Evolutionary conservation across 35 echinoderm and acorn worm genomes (phyloP).

Genomic region (Stichopus chloronotus): DNA sequence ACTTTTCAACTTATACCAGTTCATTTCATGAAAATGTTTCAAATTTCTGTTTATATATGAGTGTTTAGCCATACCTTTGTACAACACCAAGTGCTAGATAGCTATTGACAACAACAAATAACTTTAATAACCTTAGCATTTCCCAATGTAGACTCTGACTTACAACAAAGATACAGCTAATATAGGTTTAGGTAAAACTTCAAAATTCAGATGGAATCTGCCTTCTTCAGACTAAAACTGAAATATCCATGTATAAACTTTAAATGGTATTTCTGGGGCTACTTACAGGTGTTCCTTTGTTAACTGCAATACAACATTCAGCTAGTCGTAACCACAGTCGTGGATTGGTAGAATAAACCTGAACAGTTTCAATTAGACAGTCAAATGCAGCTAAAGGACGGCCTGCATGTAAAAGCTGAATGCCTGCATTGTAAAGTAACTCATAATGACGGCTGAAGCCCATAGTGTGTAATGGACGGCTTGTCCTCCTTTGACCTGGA

Average conservation of each 20-base stretch:
- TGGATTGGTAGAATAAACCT: slow-evolving; percentile 91
- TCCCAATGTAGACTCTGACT: no score
- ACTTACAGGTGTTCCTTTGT: slow-evolving; percentile 69
- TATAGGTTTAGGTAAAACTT: no score
- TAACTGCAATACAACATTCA: slow-evolving; percentile 93
- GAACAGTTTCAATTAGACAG: slow-evolving; percentile 91
- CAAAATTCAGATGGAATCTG: no score
- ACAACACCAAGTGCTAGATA: no score
- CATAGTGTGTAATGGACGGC: slow-evolving; percentile 82
- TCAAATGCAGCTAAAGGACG: slow-evolving; percentile 96
- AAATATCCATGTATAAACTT: no score
- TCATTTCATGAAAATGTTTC: background rate
- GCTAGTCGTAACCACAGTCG: slow-evolving; percentile 92
- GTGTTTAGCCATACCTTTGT: background rate
- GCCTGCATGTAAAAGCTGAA: slow-evolving; percentile 84
- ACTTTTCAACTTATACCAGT: background rate
- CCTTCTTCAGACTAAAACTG: no score
- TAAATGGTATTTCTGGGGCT: no score
- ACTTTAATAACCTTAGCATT: no score
- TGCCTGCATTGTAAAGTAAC: slow-evolving; percentile 93
- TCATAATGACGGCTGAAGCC: slow-evolving; percentile 83
- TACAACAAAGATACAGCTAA: no score
- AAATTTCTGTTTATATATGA: background rate
- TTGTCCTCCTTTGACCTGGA: slow-evolving; percentile 62
- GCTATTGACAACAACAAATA: no score